phyloP scores from a whole-genome alignment of 2,888 invertebrate genomes.

The Gymnocheta viridis region DNA sequence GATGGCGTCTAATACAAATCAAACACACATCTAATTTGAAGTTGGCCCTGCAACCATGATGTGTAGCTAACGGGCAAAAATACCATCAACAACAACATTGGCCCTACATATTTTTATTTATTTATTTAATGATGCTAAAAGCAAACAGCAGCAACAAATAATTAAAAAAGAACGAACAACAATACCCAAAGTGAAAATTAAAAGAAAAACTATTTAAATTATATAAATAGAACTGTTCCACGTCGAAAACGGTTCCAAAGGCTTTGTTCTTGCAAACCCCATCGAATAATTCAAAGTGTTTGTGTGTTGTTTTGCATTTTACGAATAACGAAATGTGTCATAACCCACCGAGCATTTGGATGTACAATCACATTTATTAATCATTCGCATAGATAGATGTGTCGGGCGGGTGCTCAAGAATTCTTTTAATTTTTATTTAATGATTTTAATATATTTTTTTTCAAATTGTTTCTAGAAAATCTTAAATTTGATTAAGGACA shows the following conservation, averaged over 20 bases:
- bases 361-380: no score
- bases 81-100: slow-evolving; percentile 14
- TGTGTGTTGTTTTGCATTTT: background rate
- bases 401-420: no score
- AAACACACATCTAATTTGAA: slow-evolving; percentile 38
- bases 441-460: no score
- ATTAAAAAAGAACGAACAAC: background rate
- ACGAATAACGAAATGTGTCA: slow-evolving; percentile 26
- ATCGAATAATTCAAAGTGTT: background rate
- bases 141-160: slow-evolving; percentile 4
- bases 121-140: slow-evolving; percentile 12
- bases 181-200: slow-evolving; percentile 15
- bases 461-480: no score
- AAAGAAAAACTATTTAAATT: slow-evolving; percentile 30
- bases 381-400: no score
- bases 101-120: background rate
- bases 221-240: slow-evolving; percentile 49
- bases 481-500: no score
- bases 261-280: slow-evolving; percentile 8
- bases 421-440: no score
- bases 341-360: background rate
- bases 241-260: slow-evolving; percentile 25
- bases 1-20: slow-evolving; percentile 55
- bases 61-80: slow-evolving; percentile 50
- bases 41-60: slow-evolving; percentile 25